A percentile compares a stretch with the other conserved stretches of the same genome.
phyloP scores from a whole-genome alignment of 2,113 vertebrate species.

The Silurus asotus region DNA sequence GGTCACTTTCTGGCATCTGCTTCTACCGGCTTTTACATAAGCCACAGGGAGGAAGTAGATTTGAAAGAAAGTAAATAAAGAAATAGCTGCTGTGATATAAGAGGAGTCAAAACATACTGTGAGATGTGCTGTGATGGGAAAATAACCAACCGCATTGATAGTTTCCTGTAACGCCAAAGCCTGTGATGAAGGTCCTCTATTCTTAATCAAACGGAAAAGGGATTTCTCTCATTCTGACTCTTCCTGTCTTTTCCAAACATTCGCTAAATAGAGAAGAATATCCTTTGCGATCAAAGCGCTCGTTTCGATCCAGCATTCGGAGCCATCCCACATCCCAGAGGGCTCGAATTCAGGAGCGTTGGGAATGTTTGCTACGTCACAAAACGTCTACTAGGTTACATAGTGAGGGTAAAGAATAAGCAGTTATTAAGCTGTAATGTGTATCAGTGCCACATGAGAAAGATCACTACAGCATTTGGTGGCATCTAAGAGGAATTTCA shows the following conservation, averaged over 20 bases:
- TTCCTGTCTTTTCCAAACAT: background rate
- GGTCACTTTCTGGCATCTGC: background rate
- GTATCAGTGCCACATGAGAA: constrained; percentile 1
- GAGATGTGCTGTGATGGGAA: background rate
- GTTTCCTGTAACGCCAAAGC: background rate
- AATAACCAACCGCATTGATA: background rate
- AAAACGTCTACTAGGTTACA: background rate
- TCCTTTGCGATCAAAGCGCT: constrained; percentile 45
- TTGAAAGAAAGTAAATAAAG: background rate
- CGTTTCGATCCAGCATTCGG: constrained; percentile 2
- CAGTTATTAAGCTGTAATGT: background rate
- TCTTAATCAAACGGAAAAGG: background rate
- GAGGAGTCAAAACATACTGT: background rate
- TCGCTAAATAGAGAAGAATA: constrained; percentile 43
- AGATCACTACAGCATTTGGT: background rate
- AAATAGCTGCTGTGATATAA: background rate
- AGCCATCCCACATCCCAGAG: constrained; percentile 10
- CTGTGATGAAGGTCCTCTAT: background rate
- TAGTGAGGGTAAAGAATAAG: constrained; percentile 26
- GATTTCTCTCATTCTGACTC: background rate
- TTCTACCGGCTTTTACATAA: background rate
- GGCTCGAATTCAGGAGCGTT: background rate
- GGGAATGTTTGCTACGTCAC: background rate
- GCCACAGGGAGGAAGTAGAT: background rate
- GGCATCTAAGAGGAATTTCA: background rate